A percentile compares a stretch with the other conserved stretches of the same genome.
Evolutionary conservation across 2,888 invertebrate species (phyloP).

Genomic region (Platypus cylindrus): DNA sequence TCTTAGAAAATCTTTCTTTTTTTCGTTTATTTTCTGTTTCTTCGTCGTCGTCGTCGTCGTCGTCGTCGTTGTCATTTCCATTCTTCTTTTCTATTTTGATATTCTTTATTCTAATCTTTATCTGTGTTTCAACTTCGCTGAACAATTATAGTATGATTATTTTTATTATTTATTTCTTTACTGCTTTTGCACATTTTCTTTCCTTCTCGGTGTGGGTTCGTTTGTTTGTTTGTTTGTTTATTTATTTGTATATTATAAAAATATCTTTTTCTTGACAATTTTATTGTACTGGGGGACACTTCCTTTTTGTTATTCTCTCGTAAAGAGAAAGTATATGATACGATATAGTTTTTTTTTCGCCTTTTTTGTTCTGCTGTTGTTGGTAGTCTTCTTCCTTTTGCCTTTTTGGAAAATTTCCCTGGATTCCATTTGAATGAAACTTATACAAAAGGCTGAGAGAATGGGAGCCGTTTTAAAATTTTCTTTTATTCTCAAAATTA

Average conservation of each 20-base stretch:
- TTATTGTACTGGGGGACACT: no score
- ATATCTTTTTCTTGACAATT: no score
- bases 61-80: no score
- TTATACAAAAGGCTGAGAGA: not conserved
- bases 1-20: no score
- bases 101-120: slow-evolving; percentile 33
- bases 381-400: not conserved
- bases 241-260: not conserved
- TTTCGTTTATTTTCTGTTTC: no score
- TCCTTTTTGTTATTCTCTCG: no score
- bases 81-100: no score
- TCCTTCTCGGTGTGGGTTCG: not conserved
- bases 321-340: no score
- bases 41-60: no score
- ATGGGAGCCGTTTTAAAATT: not conserved
- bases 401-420: not conserved
- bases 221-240: not conserved
- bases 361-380: no score
- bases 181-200: not conserved
- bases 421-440: not conserved
- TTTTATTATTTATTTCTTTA: no score
- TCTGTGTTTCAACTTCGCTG: slow-evolving; percentile 29
- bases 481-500: not conserved
- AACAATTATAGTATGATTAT: slow-evolving; percentile 18
- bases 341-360: no score